Percentiles rank a stretch among this genome's conserved stretches.
These are phyloP conservation scores for Hexactinellida sp. DNA, from an alignment of 37 sponge, comb jelly and placozoan genomes.

Conservation along the genomic window DNA sequence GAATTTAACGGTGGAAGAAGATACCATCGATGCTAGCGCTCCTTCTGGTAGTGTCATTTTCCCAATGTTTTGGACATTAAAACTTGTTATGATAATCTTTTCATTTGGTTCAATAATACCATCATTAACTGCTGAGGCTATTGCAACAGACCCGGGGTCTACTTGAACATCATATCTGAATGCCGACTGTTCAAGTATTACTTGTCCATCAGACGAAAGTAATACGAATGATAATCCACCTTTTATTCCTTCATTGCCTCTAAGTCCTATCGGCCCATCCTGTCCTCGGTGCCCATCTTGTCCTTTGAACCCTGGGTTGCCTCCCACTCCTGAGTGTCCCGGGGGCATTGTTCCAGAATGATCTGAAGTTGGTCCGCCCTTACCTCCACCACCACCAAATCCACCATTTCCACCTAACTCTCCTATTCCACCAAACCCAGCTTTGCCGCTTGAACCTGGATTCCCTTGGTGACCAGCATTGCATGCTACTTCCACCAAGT, in stretches of 20 bases:
- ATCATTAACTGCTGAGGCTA: conserved; percentile 56
- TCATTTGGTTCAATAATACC: conserved; percentile 77
- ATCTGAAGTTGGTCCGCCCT: conserved; percentile 21
- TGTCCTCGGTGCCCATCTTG: conserved; percentile 39
- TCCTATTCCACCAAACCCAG: conserved; percentile 21
- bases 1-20: conserved; percentile 48
- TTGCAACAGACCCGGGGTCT: background rate
- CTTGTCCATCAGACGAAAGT: conserved; percentile 23
- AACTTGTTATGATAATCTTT: conserved; percentile 34
- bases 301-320: conserved; percentile 40
- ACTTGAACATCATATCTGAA: conserved; percentile 49
- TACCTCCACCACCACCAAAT: conserved; percentile 20
- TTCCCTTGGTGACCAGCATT: conserved; percentile 18
- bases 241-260: conserved; percentile 32
- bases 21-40: conserved; percentile 29
- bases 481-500: conserved; percentile 20
- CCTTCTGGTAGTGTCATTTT: conserved; percentile 50
- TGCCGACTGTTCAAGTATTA: conserved; percentile 32
- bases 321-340: conserved; percentile 31
- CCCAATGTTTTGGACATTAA: conserved; percentile 37
- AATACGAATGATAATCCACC: conserved; percentile 52
- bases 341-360: background rate
- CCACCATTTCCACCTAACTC: conserved; percentile 21
- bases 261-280: conserved; percentile 19
- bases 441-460: conserved; percentile 22